Base-by-base conservation (phyloP, 64 coral and sea anemone species). In the Stichodactyla mertensii region DNA sequence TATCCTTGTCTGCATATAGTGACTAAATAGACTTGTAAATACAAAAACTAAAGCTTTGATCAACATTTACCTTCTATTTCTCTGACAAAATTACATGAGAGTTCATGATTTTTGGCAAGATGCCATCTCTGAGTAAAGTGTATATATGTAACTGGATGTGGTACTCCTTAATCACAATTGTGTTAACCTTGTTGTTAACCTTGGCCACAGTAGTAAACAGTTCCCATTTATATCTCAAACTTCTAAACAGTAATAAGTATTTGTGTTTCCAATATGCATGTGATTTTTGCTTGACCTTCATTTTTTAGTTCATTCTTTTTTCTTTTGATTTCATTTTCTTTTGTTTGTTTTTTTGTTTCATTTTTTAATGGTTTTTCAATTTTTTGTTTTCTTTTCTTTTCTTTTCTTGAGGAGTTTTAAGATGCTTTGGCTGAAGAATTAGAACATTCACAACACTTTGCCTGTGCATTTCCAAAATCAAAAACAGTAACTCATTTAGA, bases 261-360 rank as follows among this genome's bases (percentile, higher is more conserved):
- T 27, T 74, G 69, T 74, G 27, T 74, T 23, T 74, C 24, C 69
- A 71, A 71, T 71, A 8, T 9, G 2, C 7, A 66, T 74, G 69
- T 23, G 11, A 74, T 27, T 27, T 74, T 74, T 74, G 22, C 27
- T 61, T 84, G 89, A 90, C 89, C 89, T 90, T 90, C 89, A 90
- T 90, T 78, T 85, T 90, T 86, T 90, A 45, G 45, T 56, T 22
- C 60, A 18, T 78, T 86, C 62, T 61, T 86, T 36, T 84, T 86
- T 77, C 84, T 86, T 86, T 86, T 84, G 12, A 84, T 52, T 52
- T 79, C 77, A 53, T 85, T 90, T 86, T 86, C 56, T 24, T 89
- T 89, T 89, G 36, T 16, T 89, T 70, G 14, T 54, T 64, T 85
- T 90, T 85, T 86, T 84, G 27, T 61, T 14, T 77, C 18, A 51